Evolutionary conservation across 2,113 vertebrate genomes (phyloP).

Genomic region (Chionomys nivalis): DNA sequence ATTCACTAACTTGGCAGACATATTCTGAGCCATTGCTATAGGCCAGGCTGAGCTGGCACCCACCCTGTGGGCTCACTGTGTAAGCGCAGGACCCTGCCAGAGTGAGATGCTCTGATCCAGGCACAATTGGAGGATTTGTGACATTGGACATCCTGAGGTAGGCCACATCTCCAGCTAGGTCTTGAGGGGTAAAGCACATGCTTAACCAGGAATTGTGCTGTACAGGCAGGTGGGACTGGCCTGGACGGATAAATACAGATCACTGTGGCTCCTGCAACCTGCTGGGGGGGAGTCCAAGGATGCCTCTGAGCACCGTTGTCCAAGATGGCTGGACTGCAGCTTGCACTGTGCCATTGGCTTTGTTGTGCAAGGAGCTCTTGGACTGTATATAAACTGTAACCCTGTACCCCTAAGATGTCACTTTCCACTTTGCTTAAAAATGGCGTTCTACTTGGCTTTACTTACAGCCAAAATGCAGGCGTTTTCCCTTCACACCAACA

Average conservation of each 20-base stretch:
- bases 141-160: neutral
- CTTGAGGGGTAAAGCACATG: neutral
- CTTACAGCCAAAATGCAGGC: slow-evolving; percentile 37
- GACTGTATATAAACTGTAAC: slow-evolving; percentile 51
- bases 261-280: neutral
- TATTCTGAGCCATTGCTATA: neutral
- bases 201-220: neutral
- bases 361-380: slow-evolving; percentile 63
- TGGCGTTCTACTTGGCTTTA: slow-evolving; percentile 63
- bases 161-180: neutral
- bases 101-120: neutral
- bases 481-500: neutral
- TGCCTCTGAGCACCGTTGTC: slow-evolving; percentile 16
- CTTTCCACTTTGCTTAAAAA: slow-evolving; percentile 69
- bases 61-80: neutral
- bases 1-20: neutral
- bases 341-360: neutral
- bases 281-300: neutral
- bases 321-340: neutral
- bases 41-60: neutral
- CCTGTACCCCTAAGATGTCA: slow-evolving; percentile 56
- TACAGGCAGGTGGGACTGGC: neutral
- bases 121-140: neutral
- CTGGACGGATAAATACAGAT: neutral
- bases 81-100: neutral